Percentiles rank a stretch among this genome's conserved stretches.
phyloP scores from a whole-genome alignment of 2,888 invertebrate genomes.

The Ormyrus thymus region DNA sequence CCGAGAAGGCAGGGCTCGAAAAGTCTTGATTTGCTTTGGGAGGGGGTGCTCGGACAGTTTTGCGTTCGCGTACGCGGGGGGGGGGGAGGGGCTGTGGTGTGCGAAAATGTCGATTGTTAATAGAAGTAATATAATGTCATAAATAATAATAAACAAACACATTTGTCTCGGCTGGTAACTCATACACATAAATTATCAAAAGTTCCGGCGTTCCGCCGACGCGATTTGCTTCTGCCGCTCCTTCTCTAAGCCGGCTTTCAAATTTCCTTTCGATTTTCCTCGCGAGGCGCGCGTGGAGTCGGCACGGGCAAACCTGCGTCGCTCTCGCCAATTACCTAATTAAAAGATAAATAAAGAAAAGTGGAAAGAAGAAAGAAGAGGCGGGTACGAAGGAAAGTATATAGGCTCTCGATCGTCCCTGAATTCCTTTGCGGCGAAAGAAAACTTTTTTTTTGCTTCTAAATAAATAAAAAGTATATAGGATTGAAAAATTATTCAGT shows the following conservation, averaged over 20 bases:
- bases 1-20: no score
- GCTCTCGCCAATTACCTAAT: slow-evolving; percentile 8
- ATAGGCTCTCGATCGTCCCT: background rate
- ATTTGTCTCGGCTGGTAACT: slow-evolving; percentile 64
- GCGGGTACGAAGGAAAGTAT: slow-evolving; percentile 13
- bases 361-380: slow-evolving; percentile 29
- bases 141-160: slow-evolving; percentile 51
- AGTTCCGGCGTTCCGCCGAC: slow-evolving; percentile 27
- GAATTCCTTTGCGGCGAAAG: slow-evolving; percentile 15
- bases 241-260: background rate
- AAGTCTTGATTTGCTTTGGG: no score
- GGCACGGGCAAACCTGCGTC: slow-evolving; percentile 3
- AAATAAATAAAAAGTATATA: background rate
- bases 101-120: no score
- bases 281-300: background rate
- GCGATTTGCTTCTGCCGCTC: slow-evolving; percentile 7
- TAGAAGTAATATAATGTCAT: slow-evolving; percentile 12
- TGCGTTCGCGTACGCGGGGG: no score
- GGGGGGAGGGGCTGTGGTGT: no score
- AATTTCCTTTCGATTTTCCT: background rate
- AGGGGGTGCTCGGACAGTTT: no score
- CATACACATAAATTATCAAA: slow-evolving; percentile 62
- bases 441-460: background rate
- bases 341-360: slow-evolving; percentile 15
- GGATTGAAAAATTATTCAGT: slow-evolving; percentile 5